Evolutionary conservation across 2,113 vertebrate genomes (phyloP).

Genomic region (Gymnorhina tibicen): DNA sequence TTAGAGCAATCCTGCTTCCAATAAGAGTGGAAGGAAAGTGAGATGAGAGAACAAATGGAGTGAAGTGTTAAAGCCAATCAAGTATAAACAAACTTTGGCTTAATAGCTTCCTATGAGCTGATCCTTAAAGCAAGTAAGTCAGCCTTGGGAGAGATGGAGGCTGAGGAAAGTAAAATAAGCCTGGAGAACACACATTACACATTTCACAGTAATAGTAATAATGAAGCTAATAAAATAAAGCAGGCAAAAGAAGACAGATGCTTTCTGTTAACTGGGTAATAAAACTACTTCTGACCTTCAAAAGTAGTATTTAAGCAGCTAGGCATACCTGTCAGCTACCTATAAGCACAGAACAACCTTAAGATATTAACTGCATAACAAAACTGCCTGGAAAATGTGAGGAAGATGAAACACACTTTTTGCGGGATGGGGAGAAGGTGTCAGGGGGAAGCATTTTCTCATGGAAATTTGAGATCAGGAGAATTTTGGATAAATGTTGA

Average conservation of each 20-base stretch:
- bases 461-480: neutral
- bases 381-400: neutral
- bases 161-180: neutral
- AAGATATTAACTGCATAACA: neutral
- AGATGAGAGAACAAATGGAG: conserved; percentile 13
- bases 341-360: neutral
- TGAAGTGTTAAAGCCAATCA: conserved; percentile 16
- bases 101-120: neutral
- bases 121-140: neutral
- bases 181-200: neutral
- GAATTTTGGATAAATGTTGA: neutral
- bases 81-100: conserved; percentile 29
- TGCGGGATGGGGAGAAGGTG: too few species aligned
- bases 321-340: neutral
- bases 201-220: neutral
- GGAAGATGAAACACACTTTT: neutral
- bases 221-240: neutral
- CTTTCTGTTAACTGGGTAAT: neutral
- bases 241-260: neutral
- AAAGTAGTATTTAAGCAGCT: neutral
- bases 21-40: neutral
- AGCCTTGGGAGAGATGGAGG: neutral
- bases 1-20: neutral
- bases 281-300: neutral
- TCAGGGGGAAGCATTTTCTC: neutral